A percentile compares a stretch with the other conserved stretches of the same genome.
Conservation (phyloP, 2,797 vertebrate species). For the Sebastes nivosus region DNA sequence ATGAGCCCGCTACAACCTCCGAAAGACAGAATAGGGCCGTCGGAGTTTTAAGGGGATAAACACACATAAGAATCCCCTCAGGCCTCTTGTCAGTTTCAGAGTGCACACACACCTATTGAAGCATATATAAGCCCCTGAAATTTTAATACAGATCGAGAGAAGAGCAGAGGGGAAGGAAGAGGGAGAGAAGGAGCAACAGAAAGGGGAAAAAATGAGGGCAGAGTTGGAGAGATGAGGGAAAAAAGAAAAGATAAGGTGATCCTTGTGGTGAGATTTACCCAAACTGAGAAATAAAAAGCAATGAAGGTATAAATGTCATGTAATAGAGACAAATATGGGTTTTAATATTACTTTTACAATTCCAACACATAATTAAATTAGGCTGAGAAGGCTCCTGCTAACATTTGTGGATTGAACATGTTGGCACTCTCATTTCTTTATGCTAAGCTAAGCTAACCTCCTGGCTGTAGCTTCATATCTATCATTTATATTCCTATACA, state of each 20-base stretch:
- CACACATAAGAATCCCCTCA: conserved; percentile 20
- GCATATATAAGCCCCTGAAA: conserved; percentile 78
- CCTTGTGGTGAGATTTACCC: neutral
- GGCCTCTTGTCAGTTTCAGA: conserved; percentile 61
- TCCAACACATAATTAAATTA: neutral
- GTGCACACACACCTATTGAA: conserved; percentile 62
- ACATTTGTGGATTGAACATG: neutral
- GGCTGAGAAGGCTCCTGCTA: too few relatives aligned
- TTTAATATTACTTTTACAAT: neutral
- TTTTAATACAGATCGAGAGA: conserved; percentile 68
- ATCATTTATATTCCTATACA: neutral
- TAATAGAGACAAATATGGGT: neutral
- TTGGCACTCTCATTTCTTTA: neutral
- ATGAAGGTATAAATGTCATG: neutral
- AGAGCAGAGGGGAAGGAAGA: conserved; percentile 4
- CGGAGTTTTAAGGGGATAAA: neutral
- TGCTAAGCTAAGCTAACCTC: neutral
- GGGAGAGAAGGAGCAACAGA: neutral
- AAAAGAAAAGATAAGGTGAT: neutral
- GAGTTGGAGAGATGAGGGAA: neutral
- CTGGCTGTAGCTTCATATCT: neutral
- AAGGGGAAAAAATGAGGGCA: conserved; percentile 14
- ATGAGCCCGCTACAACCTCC: too few relatives aligned
- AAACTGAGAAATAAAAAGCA: neutral
- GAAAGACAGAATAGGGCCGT: too few relatives aligned